phyloP scores from a whole-genome alignment of 1,140 invertebrate genomes.

The Halyomorpha halys region DNA sequence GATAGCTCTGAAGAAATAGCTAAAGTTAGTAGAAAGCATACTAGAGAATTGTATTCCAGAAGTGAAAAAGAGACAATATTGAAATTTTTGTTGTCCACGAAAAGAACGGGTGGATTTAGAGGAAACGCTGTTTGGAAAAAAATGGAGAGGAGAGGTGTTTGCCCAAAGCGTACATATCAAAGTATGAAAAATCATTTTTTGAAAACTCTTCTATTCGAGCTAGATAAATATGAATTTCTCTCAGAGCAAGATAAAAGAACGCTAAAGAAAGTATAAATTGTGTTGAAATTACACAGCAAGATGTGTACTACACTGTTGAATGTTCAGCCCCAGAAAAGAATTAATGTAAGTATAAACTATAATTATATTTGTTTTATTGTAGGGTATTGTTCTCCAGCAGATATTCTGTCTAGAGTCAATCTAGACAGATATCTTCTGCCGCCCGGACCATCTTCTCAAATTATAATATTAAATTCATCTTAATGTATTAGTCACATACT shows the following conservation, averaged over 20 bases:
- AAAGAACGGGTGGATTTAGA: background rate
- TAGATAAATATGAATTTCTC: constrained; percentile 13
- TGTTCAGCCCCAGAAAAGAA: too few species aligned
- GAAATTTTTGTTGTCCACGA: background rate
- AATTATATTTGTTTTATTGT: too few species aligned
- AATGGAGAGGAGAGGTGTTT: constrained; percentile 9
- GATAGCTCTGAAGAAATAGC: background rate
- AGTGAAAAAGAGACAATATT: constrained; percentile 15
- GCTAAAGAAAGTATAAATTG: background rate
- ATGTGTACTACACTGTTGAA: too few species aligned
- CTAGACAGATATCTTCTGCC: too few species aligned
- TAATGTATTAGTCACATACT: too few species aligned
- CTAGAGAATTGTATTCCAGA: background rate
- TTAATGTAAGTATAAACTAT: too few species aligned
- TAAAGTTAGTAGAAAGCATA: background rate
- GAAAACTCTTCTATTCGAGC: constrained; percentile 1
- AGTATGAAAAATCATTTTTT: constrained; percentile 20
- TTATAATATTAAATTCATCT: too few species aligned
- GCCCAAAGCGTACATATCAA: constrained; percentile 18
- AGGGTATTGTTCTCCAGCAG: too few species aligned
- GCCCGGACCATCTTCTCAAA: too few species aligned
- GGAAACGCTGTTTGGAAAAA: constrained; percentile 8
- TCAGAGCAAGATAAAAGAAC: background rate
- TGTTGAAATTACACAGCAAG: too few species aligned
- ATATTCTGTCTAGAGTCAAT: too few species aligned